Evolutionary conservation across 2,888 invertebrate genomes (phyloP).

Genomic region (Xanthia togata): DNA sequence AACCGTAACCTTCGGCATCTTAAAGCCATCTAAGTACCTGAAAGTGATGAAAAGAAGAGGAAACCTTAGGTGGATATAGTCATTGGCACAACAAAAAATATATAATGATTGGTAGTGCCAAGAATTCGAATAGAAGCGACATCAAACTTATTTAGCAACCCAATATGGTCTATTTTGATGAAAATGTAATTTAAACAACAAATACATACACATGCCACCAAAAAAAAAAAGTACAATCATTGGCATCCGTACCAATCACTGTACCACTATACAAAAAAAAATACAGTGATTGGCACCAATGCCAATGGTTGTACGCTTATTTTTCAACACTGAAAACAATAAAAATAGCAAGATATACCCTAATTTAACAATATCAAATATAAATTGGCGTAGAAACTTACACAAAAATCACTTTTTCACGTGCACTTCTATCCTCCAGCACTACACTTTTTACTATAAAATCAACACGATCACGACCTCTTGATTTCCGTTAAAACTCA

Average conservation of each 20-base stretch:
- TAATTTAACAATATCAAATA: conserved; percentile 52
- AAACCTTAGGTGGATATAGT: conserved; percentile 52
- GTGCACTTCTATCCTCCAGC: conserved; percentile 45
- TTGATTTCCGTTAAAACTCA: conserved; percentile 33
- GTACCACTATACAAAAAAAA: conserved; percentile 46
- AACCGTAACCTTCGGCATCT: conserved; percentile 49
- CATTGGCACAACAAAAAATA: conserved; percentile 54
- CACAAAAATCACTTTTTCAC: conserved; percentile 52
- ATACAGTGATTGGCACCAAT: conserved; percentile 52
- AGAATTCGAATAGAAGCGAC: conserved; percentile 48
- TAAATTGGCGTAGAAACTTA: conserved; percentile 47
- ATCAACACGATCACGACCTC: conserved; percentile 41
- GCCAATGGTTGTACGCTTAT: conserved; percentile 42
- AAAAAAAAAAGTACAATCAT: conserved; percentile 50
- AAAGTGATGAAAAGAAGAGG: conserved; percentile 37
- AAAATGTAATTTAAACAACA: conserved; percentile 49
- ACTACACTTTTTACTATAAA: conserved; percentile 49
- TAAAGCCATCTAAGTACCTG: conserved; percentile 23
- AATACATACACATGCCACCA: conserved; percentile 44
- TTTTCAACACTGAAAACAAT: conserved; percentile 49
- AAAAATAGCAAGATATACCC: conserved; percentile 48
- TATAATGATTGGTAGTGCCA: conserved; percentile 54
- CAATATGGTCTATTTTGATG: conserved; percentile 49
- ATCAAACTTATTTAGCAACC: conserved; percentile 47
- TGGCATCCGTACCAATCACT: conserved; percentile 46